Base-by-base conservation (phyloP, 2,797 vertebrate genomes). In the Cyclura pinguis region DNA sequence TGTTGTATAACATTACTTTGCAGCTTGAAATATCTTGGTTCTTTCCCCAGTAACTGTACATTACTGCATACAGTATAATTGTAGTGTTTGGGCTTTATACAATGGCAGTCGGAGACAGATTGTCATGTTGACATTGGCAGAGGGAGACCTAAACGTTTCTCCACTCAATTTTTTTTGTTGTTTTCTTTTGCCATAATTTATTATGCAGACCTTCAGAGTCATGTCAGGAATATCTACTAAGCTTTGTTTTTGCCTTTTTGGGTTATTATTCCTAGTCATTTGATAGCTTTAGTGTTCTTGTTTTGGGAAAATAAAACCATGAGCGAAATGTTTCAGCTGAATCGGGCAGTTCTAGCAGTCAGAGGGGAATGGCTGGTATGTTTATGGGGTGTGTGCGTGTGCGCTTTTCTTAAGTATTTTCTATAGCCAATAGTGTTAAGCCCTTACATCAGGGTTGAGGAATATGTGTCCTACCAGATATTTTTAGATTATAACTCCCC, bases 111-210 rank as follows among this genome's bases (percentile, higher is more conserved):
- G 77, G 83, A 80, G 86, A 55, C 80, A 32, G 89, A 93, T 80
- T 89, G 62, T 87, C 0, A 13, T 91, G 50, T 93, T 93, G 67
- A 62, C 92, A 93, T 94, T 93, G 93, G 91, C 93, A 89, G 24
- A 38, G 57, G 72, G 80, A 22, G 59, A 35, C 57, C 42, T 85
- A 91, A 95, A 80, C 42, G 24, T 78, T 52, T 50, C 81, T 87
- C 83, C 64, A 6, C 91, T 88, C 89, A 20, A 9, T 78, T 1
- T 73, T 86, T n/a, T 85, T 24, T 88, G 78, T 92, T 94, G 78
- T 92, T 94, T 85, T 92, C 74, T 80, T 91, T 88, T 93, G 57
- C 0, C 90, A 92, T 87, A 85, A 20, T 29, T 55, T 77, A 89
- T 86, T 88, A 82, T 80, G 86, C 84, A 87, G 90, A 47, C 3